phyloP scores from a whole-genome alignment of 2,797 vertebrate genomes.

The Tenualosa ilisha region DNA sequence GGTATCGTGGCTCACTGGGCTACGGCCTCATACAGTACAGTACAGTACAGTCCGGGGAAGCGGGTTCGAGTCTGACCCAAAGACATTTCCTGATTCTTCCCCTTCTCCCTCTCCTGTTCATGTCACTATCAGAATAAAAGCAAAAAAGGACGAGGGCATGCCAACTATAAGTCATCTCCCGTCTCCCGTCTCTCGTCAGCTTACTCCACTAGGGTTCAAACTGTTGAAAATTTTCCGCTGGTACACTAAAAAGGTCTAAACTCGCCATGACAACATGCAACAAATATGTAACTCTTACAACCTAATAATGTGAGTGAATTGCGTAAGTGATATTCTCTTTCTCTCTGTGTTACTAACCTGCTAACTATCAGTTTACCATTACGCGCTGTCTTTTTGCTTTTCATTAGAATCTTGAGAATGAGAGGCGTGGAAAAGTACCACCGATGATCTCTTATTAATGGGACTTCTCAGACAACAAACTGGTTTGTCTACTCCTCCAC shows the following conservation, averaged over 20 bases:
- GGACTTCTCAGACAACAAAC: constrained; percentile 37
- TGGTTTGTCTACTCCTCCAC: constrained; percentile 52
- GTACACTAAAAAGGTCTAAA: not conserved
- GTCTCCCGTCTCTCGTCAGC: not conserved
- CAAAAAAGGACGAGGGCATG: no score
- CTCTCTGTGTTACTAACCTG: not conserved
- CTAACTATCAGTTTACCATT: not conserved
- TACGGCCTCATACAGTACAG: no score
- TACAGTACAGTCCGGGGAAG: no score
- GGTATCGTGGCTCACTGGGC: no score
- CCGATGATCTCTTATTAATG: not conserved
- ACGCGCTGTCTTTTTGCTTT: not conserved
- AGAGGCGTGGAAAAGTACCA: constrained; percentile 8
- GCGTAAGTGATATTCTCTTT: not conserved
- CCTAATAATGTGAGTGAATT: no score
- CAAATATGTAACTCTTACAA: no score
- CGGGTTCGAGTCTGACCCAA: no score
- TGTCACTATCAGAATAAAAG: no score
- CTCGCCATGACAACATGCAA: no score
- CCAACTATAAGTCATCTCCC: constrained; percentile 41
- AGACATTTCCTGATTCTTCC: no score
- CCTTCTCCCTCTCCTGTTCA: no score
- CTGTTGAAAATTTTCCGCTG: not conserved
- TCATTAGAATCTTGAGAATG: not conserved
- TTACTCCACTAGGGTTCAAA: not conserved